These are phyloP conservation scores for Plagiodera versicolora DNA, from an alignment of 2,888 invertebrate species.

Conservation along the genomic window DNA sequence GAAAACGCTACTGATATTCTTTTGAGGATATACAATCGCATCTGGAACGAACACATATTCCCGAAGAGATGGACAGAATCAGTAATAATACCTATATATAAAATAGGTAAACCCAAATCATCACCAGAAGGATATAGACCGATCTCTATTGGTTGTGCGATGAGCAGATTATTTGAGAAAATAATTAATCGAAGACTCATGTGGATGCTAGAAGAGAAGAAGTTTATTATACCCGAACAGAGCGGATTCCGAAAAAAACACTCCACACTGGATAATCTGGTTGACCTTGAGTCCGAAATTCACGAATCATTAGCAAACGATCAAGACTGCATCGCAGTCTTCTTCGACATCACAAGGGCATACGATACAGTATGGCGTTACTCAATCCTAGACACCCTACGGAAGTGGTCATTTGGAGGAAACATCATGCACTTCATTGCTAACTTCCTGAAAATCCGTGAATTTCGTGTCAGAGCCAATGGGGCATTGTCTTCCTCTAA, in stretches of 20 bases:
- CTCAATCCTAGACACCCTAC: neutral
- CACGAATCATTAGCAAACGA: slow-evolving; percentile 9
- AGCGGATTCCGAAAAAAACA: slow-evolving; percentile 15
- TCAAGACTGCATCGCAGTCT: slow-evolving; percentile 2
- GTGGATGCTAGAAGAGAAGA: slow-evolving; percentile 7
- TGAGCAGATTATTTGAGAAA: slow-evolving; percentile 9
- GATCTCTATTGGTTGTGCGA: neutral
- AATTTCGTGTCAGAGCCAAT: neutral
- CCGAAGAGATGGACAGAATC: slow-evolving; percentile 1
- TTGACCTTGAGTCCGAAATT: slow-evolving; percentile 7
- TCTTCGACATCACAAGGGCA: slow-evolving; percentile 14
- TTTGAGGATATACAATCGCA: neutral
- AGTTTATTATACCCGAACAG: neutral
- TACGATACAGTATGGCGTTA: slow-evolving; percentile 9
- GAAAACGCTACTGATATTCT: neutral
- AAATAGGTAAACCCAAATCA: slow-evolving; percentile 5
- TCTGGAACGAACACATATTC: neutral
- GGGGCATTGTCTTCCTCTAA: neutral
- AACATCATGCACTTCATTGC: neutral
- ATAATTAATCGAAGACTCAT: slow-evolving; percentile 4
- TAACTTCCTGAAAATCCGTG: neutral
- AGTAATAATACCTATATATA: neutral
- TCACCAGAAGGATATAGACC: neutral
- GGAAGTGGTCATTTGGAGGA: neutral
- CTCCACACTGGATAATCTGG: slow-evolving; percentile 7